These are phyloP conservation scores for Oithona nana DNA, from an alignment of 2,888 invertebrate genomes.

Conservation along the genomic window DNA sequence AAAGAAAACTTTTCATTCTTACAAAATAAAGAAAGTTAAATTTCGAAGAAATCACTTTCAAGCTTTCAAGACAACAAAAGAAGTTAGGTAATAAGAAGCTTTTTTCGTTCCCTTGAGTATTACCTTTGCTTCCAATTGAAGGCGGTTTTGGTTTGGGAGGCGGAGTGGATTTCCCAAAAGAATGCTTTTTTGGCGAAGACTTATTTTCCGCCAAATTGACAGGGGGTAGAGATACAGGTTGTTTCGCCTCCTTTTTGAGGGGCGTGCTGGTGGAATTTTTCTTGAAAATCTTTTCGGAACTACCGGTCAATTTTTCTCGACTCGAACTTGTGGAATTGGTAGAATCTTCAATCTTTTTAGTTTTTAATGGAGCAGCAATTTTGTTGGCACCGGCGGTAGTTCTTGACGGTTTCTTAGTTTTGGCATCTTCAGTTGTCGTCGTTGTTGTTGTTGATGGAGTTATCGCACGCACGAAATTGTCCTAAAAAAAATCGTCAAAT, in stretches of 20 bases:
- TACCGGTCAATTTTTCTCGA: not conserved
- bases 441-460: slow-evolving; percentile 20
- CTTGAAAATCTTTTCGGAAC: not conserved
- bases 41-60: too few relatives aligned
- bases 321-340: not conserved
- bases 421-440: slow-evolving; percentile 16
- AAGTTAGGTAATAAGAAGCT: too few relatives aligned
- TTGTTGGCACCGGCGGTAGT: not conserved
- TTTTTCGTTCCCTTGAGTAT: too few relatives aligned
- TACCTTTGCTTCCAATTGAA: slow-evolving; percentile 1
- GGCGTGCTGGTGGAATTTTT: too few relatives aligned
- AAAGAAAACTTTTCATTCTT: too few relatives aligned
- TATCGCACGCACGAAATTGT: slow-evolving; percentile 18
- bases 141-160: slow-evolving; percentile 13
- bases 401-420: not conserved
- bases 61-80: too few relatives aligned
- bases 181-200: slow-evolving; percentile 13
- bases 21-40: too few relatives aligned
- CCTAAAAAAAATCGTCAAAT: too few relatives aligned
- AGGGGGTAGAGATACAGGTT: not conserved
- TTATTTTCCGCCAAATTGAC: not conserved
- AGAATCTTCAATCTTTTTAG: not conserved
- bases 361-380: not conserved
- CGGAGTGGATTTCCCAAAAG: slow-evolving; percentile 12
- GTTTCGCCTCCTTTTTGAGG: not conserved